phyloP scores from a whole-genome alignment of 2,888 invertebrate species.

The Limenitis arthemis region DNA sequence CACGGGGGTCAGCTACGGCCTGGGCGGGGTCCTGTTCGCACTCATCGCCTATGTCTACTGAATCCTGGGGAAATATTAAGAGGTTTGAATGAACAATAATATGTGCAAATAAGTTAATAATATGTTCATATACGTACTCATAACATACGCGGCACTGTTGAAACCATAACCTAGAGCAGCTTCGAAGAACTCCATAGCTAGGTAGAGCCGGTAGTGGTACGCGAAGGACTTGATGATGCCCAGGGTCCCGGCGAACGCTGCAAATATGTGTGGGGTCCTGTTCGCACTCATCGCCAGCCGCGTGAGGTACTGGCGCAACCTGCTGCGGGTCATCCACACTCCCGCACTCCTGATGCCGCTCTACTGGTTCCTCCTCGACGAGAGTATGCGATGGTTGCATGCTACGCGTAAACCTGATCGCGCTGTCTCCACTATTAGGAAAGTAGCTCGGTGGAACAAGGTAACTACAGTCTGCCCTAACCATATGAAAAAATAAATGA shows the following conservation, averaged over 20 bases:
- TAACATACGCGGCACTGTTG: constrained; percentile 66
- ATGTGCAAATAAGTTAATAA: too few relatives aligned
- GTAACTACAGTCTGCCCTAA: constrained; percentile 30
- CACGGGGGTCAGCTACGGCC: constrained; percentile 57
- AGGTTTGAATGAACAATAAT: too few relatives aligned
- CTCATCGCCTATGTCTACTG: too few relatives aligned
- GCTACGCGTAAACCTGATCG: constrained; percentile 70
- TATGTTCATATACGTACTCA: constrained; percentile 35
- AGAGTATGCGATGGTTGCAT: constrained; percentile 84
- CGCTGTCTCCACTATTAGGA: constrained; percentile 71
- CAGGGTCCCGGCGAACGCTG: constrained; percentile 57
- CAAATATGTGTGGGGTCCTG: too few relatives aligned
- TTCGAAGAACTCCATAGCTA: constrained; percentile 71
- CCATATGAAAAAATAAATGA: too few relatives aligned
- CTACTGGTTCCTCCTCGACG: constrained; percentile 78
- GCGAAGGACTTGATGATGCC: constrained; percentile 70
- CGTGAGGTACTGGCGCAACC: constrained; percentile 76
- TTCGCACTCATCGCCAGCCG: constrained; percentile 46
- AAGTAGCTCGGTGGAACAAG: constrained; percentile 76
- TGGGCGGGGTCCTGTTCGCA: constrained; percentile 70
- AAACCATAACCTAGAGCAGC: constrained; percentile 71
- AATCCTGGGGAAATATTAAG: too few relatives aligned
- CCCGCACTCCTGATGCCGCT: constrained; percentile 77
- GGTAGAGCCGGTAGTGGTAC: constrained; percentile 67
- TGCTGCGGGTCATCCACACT: constrained; percentile 75